Evolutionary conservation across 1,140 invertebrate genomes (phyloP).

Genomic region (Calephelis virginiensis): DNA sequence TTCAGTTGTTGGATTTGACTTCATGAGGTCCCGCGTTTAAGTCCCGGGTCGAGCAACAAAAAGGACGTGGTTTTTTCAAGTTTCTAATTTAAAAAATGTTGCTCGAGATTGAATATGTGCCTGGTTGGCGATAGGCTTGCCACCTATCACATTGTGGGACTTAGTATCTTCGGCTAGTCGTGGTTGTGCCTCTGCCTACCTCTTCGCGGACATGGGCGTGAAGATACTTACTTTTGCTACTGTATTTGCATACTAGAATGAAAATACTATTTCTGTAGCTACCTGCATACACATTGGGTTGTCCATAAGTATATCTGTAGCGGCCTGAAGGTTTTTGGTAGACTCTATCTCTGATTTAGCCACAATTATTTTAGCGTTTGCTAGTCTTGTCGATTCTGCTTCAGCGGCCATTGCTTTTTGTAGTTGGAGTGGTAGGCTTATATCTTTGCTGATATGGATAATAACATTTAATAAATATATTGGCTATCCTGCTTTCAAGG

Average conservation of each 20-base stretch:
- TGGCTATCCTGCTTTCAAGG: too few species aligned
- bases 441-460: slow-evolving; percentile 77
- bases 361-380: slow-evolving; percentile 58
- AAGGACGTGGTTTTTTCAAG: too few species aligned
- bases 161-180: too few species aligned
- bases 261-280: neutral
- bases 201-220: neutral
- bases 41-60: too few species aligned
- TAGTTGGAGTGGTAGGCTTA: slow-evolving; percentile 84
- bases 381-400: slow-evolving; percentile 61
- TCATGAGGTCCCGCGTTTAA: too few species aligned
- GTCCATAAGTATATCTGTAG: slow-evolving; percentile 45
- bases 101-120: too few species aligned
- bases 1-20: too few species aligned
- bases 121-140: too few species aligned
- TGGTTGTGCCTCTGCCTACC: too few species aligned
- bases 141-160: too few species aligned
- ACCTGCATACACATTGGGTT: slow-evolving; percentile 56
- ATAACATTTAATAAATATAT: neutral
- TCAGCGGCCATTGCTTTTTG: slow-evolving; percentile 86
- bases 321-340: slow-evolving; percentile 43
- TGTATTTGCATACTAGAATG: too few species aligned
- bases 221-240: slow-evolving; percentile 5
- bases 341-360: slow-evolving; percentile 56
- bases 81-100: too few species aligned